These are phyloP conservation scores for Trichopria drosophilae DNA, from an alignment of 2,888 invertebrate species.

Conservation along the genomic window DNA sequence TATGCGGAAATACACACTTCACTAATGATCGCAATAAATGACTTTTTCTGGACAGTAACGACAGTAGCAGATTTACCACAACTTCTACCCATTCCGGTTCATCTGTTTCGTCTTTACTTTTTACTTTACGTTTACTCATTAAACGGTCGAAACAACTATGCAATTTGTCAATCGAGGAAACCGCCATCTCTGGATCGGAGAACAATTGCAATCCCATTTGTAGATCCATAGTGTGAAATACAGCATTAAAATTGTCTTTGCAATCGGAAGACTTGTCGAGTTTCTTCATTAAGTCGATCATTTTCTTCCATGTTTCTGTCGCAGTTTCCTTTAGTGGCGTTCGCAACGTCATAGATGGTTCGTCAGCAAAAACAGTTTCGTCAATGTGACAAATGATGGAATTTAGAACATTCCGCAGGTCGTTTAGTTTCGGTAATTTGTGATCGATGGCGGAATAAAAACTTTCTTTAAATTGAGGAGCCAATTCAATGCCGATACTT, in stretches of 20 bases:
- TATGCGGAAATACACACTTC: slow-evolving; percentile 73
- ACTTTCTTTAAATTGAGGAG: slow-evolving; percentile 67
- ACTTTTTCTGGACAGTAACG: slow-evolving; percentile 75
- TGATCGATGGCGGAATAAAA: slow-evolving; percentile 73
- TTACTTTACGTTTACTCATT: slow-evolving; percentile 49
- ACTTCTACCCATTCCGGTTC: slow-evolving; percentile 86
- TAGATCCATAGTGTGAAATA: slow-evolving; percentile 72
- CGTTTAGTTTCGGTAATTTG: slow-evolving; percentile 68
- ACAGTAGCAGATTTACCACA: slow-evolving; percentile 76
- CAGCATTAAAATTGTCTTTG: slow-evolving; percentile 63
- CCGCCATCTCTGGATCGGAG: slow-evolving; percentile 71
- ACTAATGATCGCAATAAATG: slow-evolving; percentile 75
- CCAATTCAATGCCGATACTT: slow-evolving; percentile 64
- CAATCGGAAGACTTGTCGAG: slow-evolving; percentile 60
- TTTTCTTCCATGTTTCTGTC: slow-evolving; percentile 67
- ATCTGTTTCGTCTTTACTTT: slow-evolving; percentile 58
- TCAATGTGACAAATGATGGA: slow-evolving; percentile 65
- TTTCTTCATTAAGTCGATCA: slow-evolving; percentile 62
- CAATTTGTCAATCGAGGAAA: slow-evolving; percentile 71
- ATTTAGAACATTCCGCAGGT: slow-evolving; percentile 64
- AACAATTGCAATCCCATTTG: slow-evolving; percentile 76
- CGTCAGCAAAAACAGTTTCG: slow-evolving; percentile 44
- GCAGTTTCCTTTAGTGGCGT: slow-evolving; percentile 64
- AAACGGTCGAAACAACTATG: slow-evolving; percentile 71
- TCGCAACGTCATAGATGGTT: slow-evolving; percentile 59